Evolutionary conservation across 1,140 invertebrate genomes (phyloP), one percentile per base, ranked within the genome.

Genomic region (Danaus melanippus): DNA sequence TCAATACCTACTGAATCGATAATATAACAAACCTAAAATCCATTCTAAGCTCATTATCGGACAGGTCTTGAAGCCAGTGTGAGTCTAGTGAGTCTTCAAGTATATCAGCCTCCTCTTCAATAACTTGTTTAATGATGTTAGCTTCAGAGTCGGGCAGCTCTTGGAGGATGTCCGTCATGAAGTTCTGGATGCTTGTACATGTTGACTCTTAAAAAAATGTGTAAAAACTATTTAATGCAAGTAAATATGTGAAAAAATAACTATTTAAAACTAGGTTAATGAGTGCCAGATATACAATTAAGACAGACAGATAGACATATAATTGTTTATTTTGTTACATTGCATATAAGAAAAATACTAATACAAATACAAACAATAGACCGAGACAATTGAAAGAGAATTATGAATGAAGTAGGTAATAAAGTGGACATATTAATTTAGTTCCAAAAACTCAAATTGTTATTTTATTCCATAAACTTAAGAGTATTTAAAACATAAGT

Each of bases 141-240:
- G 72, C 76, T 49, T 84, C 80, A 9, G 68, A 69, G 10, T 78
- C 75, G 0, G 71, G 73, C 52, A 86, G 69, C 42, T 84, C 82
- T 9, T 69, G 66, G 10, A 84, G 58, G 0, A 86, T 74, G 44
- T 86, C 83, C 10, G 66, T 69, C 69, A 86, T 76, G 53, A 86
- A 86, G 56, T 86, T 86, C 10, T 73, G 71, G 48, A 86, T 81
- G 45, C 83, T 86, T 61, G 80, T 79, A 48, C 73, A 79, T 63
- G 79, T 81, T 59, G 83, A 86, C 41, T 78, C 83, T 86, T 67
- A 32, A 78, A 76, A n/a, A 32, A 12, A 15, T 32, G 10, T 50
- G 0, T 15, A 32, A 43, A 42, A 15, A 21, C 12, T 42, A 9
- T n/a, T n/a, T n/a, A n/a, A n/a, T n/a, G n/a, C n/a, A n/a, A n/a